Percentiles rank a stretch among this genome's conserved stretches.
Conservation (phyloP, 2,113 vertebrate genomes). For the Gopherus evgoodei region DNA sequence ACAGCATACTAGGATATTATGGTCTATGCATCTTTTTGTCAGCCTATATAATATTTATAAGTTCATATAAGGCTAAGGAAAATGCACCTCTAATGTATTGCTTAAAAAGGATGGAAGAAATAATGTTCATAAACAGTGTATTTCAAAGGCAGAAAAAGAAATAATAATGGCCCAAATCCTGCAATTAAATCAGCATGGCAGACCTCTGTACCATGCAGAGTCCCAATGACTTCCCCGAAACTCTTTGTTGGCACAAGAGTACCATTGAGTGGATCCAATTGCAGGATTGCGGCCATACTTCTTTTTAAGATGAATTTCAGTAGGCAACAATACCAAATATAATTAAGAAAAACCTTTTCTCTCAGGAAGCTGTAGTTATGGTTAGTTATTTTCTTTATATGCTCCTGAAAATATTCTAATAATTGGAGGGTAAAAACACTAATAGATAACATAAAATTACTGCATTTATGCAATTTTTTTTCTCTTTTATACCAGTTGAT, state of each 20-base stretch:
- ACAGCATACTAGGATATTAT: neutral
- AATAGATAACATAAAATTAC: conserved; percentile 26
- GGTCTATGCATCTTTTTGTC: neutral
- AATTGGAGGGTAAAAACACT: conserved; percentile 8
- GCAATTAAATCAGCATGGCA: conserved; percentile 4
- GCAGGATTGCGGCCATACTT: conserved; percentile 28
- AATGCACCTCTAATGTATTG: neutral
- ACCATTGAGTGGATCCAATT: neutral
- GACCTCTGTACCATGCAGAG: neutral
- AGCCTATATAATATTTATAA: neutral
- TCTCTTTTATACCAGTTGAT: neutral
- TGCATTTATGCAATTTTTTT: neutral
- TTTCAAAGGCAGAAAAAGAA: neutral
- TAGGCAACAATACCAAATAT: conserved; percentile 47
- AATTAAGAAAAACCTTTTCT: conserved; percentile 27
- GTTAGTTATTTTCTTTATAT: conserved; percentile 38
- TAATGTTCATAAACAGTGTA: neutral
- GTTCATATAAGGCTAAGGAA: neutral
- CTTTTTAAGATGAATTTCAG: conserved; percentile 45
- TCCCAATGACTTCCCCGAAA: neutral
- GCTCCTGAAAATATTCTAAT: conserved; percentile 39
- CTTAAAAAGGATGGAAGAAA: neutral
- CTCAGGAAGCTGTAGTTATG: conserved; percentile 6
- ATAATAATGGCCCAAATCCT: conserved; percentile 1
- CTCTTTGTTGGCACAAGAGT: neutral